Conservation (phyloP, 1,140 invertebrate species). For the Neodiprion virginianus region DNA sequence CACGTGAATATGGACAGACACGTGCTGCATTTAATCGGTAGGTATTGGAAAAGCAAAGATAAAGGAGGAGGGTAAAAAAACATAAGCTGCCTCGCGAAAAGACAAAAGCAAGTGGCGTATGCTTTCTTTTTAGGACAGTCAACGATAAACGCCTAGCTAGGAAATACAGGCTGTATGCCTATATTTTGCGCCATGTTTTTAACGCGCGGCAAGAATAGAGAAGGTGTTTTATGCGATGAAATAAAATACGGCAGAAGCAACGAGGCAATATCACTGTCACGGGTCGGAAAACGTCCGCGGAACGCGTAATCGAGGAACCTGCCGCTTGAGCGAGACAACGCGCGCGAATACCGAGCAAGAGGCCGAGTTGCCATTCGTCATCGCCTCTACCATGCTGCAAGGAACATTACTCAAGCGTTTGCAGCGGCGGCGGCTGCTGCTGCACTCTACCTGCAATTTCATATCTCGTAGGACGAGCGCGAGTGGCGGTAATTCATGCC, state of each 20-base stretch:
- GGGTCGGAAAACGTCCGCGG: background rate
- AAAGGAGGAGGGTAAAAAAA: too few species aligned
- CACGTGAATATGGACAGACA: background rate
- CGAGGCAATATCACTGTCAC: background rate
- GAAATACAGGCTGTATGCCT: too few species aligned
- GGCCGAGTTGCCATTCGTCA: background rate
- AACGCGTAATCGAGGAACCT: conserved; percentile 6
- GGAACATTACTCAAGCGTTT: conserved; percentile 2
- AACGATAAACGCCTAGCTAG: background rate
- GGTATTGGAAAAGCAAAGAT: background rate
- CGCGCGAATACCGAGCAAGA: background rate
- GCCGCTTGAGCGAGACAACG: background rate
- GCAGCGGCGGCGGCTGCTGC: background rate
- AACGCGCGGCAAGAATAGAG: background rate
- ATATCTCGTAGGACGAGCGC: background rate
- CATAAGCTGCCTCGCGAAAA: too few species aligned
- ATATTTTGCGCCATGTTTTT: too few species aligned
- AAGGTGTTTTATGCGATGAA: background rate
- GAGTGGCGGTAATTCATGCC: conserved; percentile 1
- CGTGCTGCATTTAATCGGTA: background rate
- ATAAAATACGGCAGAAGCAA: background rate
- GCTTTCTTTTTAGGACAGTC: too few species aligned
- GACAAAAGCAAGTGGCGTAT: too few species aligned
- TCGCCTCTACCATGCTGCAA: conserved; percentile 1
- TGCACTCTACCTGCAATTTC: background rate